Conservation (phyloP, 2,888 invertebrate genomes). For the Lochmaea capreae region DNA sequence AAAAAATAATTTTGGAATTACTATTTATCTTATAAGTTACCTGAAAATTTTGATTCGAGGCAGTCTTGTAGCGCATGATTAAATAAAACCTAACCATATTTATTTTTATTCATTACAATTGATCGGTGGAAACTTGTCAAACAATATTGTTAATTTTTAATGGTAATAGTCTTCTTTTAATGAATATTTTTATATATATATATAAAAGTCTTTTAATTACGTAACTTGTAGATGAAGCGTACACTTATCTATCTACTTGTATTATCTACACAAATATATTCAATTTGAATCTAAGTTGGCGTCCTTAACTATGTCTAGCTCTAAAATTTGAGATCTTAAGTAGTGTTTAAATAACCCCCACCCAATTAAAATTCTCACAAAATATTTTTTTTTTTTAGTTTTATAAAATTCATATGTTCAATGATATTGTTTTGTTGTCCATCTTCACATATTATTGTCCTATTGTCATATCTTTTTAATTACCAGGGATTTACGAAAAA, state of each 20-base stretch:
- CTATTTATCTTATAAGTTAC: not conserved
- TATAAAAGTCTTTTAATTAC: not conserved
- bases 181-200: not conserved
- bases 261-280: not conserved
- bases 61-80: not conserved
- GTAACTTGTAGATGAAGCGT: not conserved
- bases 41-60: not conserved
- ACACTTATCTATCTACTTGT: not conserved
- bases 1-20: not conserved
- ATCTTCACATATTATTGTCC: slow-evolving; percentile 52
- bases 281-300: not conserved
- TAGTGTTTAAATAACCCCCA: slow-evolving; percentile 1
- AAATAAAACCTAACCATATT: not conserved
- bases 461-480: slow-evolving; percentile 52
- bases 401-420: slow-evolving; percentile 43
- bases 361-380: slow-evolving; percentile 16
- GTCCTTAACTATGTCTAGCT: not conserved
- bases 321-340: slow-evolving; percentile 1
- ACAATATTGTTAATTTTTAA: not conserved
- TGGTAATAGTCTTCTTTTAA: not conserved
- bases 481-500: slow-evolving; percentile 44
- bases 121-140: not conserved
- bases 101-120: not conserved
- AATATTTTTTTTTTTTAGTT: slow-evolving; percentile 15
- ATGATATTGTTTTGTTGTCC: slow-evolving; percentile 45